Base-by-base conservation (phyloP, 2,888 invertebrate genomes). In the Cephus rjabovi region DNA sequence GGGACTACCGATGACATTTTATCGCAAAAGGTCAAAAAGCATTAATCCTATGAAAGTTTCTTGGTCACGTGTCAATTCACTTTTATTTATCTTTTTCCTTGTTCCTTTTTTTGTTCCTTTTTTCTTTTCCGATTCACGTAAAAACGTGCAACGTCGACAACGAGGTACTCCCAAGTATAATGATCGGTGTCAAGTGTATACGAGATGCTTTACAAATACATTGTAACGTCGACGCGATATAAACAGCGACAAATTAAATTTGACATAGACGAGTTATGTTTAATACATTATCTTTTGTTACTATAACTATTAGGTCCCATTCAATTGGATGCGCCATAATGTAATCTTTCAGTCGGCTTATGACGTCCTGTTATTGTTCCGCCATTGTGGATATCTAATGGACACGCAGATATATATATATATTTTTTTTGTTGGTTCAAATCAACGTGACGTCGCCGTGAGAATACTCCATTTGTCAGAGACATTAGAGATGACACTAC, bases 141-240 rank as follows among this genome's bases (percentile, higher is more conserved):
- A 40, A 80, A 80, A 80, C 73, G 77, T 79, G 79, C 80, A 80
- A 80, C 77, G 15, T 68, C 73, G 34, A 79, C 68, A 11, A 68
- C 71, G 73, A 34, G 35, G n/a, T 74, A 40, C 23, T 23, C 0
- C 2, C 23, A 23, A 23, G 56, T 56, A 56, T 23, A 56, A 56
- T 9, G 23, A 6, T 23, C 23, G 23, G 9, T 56, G 23, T 23
- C 56, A 56, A 23, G 23, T 56, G 56, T 23, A 23, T 56, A 56
- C 56, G 23, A 23, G 56, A 56, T 56, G 23, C 23, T 23, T 56
- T 56, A 56, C 56, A 56, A 56, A 56, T 56, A 56, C 56, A 0
- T 56, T 56, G 23, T 56, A 56, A 56, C 6, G 56, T 56, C 56
- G 23, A 23, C 56, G 23, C 23, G 1, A 56, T 56, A 56, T 56